phyloP scores from a whole-genome alignment of 2,888 invertebrate genomes.

The Trissoscelio sp. region DNA sequence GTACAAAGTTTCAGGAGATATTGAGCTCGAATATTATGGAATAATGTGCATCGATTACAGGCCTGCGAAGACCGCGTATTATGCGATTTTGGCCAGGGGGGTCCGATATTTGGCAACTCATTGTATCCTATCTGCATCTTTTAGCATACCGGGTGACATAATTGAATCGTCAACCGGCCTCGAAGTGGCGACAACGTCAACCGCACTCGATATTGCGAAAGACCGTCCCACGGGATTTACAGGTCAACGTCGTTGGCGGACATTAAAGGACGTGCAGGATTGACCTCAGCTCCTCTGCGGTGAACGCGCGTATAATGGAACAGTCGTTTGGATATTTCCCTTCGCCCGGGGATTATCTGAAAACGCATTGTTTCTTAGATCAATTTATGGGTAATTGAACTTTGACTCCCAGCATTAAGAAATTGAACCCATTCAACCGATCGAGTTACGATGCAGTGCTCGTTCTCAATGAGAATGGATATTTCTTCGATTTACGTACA shows the following conservation, averaged over 20 bases:
- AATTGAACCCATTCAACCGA: slow-evolving; percentile 27
- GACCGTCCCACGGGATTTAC: slow-evolving; percentile 58
- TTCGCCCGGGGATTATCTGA: slow-evolving; percentile 58
- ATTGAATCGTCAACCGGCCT: slow-evolving; percentile 64
- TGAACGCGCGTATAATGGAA: slow-evolving; percentile 63
- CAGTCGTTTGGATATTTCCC: slow-evolving; percentile 67
- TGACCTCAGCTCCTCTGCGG: slow-evolving; percentile 54
- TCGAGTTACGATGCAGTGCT: not conserved
- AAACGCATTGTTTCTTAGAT: slow-evolving; percentile 70
- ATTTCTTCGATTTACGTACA: slow-evolving; percentile 17
- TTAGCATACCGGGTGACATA: slow-evolving; percentile 64
- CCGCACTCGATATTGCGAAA: slow-evolving; percentile 60
- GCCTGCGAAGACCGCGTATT: slow-evolving; percentile 38
- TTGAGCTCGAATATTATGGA: slow-evolving; percentile 58
- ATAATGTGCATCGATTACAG: slow-evolving; percentile 51
- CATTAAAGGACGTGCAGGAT: slow-evolving; percentile 63
- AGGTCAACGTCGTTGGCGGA: slow-evolving; percentile 55
- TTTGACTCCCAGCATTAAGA: slow-evolving; percentile 64
- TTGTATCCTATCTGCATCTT: slow-evolving; percentile 64
- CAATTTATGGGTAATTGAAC: slow-evolving; percentile 70
- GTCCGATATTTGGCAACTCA: slow-evolving; percentile 48
- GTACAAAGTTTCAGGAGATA: slow-evolving; percentile 56
- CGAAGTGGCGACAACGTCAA: slow-evolving; percentile 60
- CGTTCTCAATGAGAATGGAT: slow-evolving; percentile 1
- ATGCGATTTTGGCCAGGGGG: slow-evolving; percentile 39